phyloP scores from a whole-genome alignment of 2,113 vertebrate species.

The Bubo scandiacus region DNA sequence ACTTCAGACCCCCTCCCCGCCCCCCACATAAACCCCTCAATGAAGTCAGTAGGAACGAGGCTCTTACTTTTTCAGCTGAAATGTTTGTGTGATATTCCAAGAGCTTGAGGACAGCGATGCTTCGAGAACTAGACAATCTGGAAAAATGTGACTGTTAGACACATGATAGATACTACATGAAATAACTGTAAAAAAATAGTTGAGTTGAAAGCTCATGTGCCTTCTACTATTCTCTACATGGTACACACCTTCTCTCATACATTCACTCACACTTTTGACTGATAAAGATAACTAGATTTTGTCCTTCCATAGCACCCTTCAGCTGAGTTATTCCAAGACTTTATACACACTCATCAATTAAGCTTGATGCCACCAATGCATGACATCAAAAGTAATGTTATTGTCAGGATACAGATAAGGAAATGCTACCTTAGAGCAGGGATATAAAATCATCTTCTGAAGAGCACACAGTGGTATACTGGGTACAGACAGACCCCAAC shows the following conservation, averaged over 20 bases:
- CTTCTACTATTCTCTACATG: not conserved
- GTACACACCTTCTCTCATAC: not conserved
- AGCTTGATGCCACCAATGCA: not conserved
- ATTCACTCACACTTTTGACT: not conserved
- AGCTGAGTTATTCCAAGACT: not conserved
- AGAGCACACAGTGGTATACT: not conserved
- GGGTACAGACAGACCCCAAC: not conserved
- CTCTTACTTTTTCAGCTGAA: constrained; percentile 76
- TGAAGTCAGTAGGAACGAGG: not conserved
- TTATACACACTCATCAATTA: not conserved
- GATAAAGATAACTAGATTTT: not conserved
- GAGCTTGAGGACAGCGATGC: constrained; percentile 54
- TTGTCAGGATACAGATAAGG: not conserved
- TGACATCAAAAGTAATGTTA: not conserved
- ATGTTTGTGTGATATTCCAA: constrained; percentile 71
- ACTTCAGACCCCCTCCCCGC: not conserved
- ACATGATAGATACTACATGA: not conserved
- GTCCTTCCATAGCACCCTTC: not conserved
- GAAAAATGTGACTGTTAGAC: constrained; percentile 40
- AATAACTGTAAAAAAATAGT: not conserved
- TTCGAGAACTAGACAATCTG: constrained; percentile 69
- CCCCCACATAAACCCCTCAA: not conserved
- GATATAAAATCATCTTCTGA: not conserved
- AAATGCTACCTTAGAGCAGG: not conserved
- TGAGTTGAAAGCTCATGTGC: not conserved